A percentile compares a stretch with the other conserved stretches of the same genome.
phyloP scores from a whole-genome alignment of 2,113 vertebrate species.

The Gymnocephalus cernua region DNA sequence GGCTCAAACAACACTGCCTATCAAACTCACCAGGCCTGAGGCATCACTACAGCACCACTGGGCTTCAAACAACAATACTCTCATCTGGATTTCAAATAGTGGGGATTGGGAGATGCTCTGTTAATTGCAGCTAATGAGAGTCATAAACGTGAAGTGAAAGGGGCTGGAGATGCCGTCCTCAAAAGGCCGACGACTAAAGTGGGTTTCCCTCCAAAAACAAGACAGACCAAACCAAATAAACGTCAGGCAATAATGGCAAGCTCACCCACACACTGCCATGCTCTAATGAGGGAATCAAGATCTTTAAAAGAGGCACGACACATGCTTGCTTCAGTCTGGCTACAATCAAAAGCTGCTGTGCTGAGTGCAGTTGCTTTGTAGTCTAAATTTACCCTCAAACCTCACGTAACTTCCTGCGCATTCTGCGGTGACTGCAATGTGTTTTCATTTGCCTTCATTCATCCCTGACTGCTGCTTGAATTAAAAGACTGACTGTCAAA shows the following conservation, averaged over 20 bases:
- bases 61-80: slow-evolving; percentile 54
- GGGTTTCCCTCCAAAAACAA: slow-evolving; percentile 68
- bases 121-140: slow-evolving; percentile 67
- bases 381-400: slow-evolving; percentile 65
- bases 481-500: slow-evolving; percentile 39
- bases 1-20: slow-evolving; percentile 67
- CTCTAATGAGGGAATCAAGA: slow-evolving; percentile 30
- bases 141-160: slow-evolving; percentile 70
- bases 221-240: slow-evolving; percentile 30
- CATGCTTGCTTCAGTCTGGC: slow-evolving; percentile 41
- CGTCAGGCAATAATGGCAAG: slow-evolving; percentile 16
- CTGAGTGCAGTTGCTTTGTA: slow-evolving; percentile 36
- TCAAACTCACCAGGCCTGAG: slow-evolving; percentile 40
- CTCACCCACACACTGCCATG: slow-evolving; percentile 19
- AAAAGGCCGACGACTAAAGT: slow-evolving; percentile 23
- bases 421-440: slow-evolving; percentile 28
- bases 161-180: background rate
- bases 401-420: slow-evolving; percentile 65
- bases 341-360: slow-evolving; percentile 38
- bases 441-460: slow-evolving; percentile 22
- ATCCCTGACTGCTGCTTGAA: slow-evolving; percentile 21
- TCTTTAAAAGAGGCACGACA: slow-evolving; percentile 13
- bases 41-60: slow-evolving; percentile 38
- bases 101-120: slow-evolving; percentile 15
- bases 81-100: slow-evolving; percentile 54